Evolutionary conservation across 2,888 invertebrate species (phyloP).

Genomic region (Zelleria hepariella): DNA sequence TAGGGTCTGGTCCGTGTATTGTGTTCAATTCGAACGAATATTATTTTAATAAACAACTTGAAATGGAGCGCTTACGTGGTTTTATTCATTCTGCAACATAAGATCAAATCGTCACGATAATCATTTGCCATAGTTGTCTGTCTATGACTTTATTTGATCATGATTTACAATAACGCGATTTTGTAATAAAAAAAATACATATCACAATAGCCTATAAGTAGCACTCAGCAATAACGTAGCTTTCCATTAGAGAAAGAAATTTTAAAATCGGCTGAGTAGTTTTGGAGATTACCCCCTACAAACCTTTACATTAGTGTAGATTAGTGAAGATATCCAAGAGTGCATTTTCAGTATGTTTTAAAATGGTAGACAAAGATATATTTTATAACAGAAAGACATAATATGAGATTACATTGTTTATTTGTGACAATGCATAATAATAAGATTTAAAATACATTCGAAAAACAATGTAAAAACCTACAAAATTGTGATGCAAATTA

Average conservation of each 20-base stretch:
- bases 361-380: background rate
- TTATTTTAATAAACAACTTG: slow-evolving; percentile 72
- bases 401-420: slow-evolving; percentile 60
- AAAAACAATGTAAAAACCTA: slow-evolving; percentile 40
- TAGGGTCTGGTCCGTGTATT: slow-evolving; percentile 65
- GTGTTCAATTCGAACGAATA: slow-evolving; percentile 71
- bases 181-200: background rate
- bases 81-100: background rate
- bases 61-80: slow-evolving; percentile 29
- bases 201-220: too few species aligned
- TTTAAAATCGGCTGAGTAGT: too few species aligned
- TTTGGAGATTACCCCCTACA: too few species aligned
- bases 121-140: too few species aligned
- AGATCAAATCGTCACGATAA: background rate
- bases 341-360: too few species aligned
- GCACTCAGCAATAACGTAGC: too few species aligned
- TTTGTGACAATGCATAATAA: slow-evolving; percentile 65
- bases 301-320: too few species aligned
- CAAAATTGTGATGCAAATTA: slow-evolving; percentile 40
- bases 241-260: too few species aligned
- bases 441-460: slow-evolving; percentile 23
- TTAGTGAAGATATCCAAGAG: too few species aligned
- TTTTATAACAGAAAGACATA: slow-evolving; percentile 25
- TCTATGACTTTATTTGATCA: too few species aligned
- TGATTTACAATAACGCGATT: slow-evolving; percentile 16